Percentiles rank a stretch among this genome's conserved stretches.
Evolutionary conservation across 2,888 invertebrate genomes (phyloP).

Genomic region (Drosophila mimetica): DNA sequence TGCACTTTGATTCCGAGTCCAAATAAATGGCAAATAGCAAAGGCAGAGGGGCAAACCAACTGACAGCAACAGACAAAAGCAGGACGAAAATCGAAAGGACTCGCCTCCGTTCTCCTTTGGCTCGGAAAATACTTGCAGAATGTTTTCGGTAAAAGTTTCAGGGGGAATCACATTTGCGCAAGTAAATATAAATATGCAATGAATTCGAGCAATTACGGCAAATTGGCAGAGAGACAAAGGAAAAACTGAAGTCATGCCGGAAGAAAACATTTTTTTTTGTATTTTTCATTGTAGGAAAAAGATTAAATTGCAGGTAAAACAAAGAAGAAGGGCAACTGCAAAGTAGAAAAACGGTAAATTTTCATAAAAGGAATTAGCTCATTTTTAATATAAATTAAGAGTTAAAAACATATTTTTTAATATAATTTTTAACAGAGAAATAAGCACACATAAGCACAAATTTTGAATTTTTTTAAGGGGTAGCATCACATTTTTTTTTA

Average conservation of each 20-base stretch:
- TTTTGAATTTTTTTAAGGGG: too few species aligned
- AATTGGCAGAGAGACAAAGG: conserved; percentile 21
- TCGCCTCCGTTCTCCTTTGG: neutral
- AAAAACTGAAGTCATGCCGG: neutral
- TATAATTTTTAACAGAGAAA: too few species aligned
- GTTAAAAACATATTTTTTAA: too few species aligned
- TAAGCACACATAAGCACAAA: too few species aligned
- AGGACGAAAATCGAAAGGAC: conserved; percentile 3
- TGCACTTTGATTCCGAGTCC: conserved; percentile 51
- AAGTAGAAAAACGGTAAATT: too few species aligned
- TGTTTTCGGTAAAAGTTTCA: conserved; percentile 21
- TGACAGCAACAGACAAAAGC: conserved; percentile 11
- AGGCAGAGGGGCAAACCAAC: conserved; percentile 3
- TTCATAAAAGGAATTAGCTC: too few species aligned
- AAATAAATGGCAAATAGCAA: conserved; percentile 41
- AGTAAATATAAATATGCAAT: conserved; percentile 30
- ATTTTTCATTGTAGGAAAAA: neutral
- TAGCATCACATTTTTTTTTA: too few species aligned
- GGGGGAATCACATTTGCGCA: conserved; percentile 13
- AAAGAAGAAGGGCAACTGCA: neutral
- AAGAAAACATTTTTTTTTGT: neutral
- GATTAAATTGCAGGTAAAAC: neutral
- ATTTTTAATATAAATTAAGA: too few species aligned
- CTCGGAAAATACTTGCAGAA: conserved; percentile 17
- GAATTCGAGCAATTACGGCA: conserved; percentile 15